Conservation (phyloP, 2,797 vertebrate genomes). For the Pelodytes ibericus region DNA sequence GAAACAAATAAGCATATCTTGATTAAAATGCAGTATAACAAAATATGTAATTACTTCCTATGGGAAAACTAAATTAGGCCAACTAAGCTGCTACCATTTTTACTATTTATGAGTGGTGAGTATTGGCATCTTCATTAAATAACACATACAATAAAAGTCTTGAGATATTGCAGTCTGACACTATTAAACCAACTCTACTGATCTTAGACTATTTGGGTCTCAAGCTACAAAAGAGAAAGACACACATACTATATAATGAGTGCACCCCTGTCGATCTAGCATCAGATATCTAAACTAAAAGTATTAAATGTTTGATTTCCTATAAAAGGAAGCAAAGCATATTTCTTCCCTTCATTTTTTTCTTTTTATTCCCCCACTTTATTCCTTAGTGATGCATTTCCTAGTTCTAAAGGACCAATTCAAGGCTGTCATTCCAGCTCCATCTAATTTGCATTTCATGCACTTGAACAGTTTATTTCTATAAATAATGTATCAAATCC, state of each 20-base stretch:
- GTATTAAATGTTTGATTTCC: not conserved
- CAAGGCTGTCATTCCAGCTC: not conserved
- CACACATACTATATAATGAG: not conserved
- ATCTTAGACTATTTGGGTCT: not conserved
- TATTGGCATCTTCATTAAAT: constrained; percentile 3
- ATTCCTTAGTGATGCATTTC: not conserved
- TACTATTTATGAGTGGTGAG: constrained; percentile 13
- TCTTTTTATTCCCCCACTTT: not conserved
- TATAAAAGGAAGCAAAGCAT: not conserved
- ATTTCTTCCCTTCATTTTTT: not conserved
- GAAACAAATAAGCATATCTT: constrained; percentile 28
- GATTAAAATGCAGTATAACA: constrained; percentile 26
- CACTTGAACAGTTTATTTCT: constrained; percentile 9
- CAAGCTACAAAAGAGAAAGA: not conserved
- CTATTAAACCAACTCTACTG: not conserved
- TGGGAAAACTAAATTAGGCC: constrained; percentile 39
- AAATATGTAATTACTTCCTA: constrained; percentile 46
- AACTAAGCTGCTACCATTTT: constrained; percentile 7
- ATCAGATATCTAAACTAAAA: not conserved
- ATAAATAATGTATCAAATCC: constrained; percentile 11
- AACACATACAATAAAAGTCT: not conserved
- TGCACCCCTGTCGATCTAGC: not conserved
- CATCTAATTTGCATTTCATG: not conserved
- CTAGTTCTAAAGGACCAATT: not conserved
- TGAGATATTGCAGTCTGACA: not conserved